A percentile compares a stretch with the other conserved stretches of the same genome.
These are phyloP conservation scores for Eupeodes luniger DNA, from an alignment of 2,888 invertebrate genomes.

Conservation along the genomic window DNA sequence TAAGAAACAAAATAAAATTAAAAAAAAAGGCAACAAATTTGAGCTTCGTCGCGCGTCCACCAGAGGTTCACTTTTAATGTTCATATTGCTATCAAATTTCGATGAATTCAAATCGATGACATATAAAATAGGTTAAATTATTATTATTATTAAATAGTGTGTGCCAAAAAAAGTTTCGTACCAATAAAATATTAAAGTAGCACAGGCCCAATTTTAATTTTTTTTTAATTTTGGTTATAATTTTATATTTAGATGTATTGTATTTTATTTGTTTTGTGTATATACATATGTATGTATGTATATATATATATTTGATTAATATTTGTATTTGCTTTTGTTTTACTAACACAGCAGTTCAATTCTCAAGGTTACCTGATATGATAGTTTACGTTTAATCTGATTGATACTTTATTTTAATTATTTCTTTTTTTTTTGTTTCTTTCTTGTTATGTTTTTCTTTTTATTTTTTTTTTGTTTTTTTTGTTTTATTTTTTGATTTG, in stretches of 20 bases:
- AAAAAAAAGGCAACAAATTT: neutral
- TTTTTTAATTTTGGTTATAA: constrained; percentile 14
- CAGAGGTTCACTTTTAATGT: neutral
- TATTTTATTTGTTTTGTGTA: neutral
- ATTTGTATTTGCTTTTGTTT: constrained; percentile 64
- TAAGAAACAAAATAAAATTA: constrained; percentile 17
- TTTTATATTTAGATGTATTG: neutral
- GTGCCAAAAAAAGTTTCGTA: constrained; percentile 48
- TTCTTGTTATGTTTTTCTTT: constrained; percentile 24
- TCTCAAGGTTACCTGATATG: constrained; percentile 75
- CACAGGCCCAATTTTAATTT: constrained; percentile 56
- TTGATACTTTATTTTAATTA: constrained; percentile 63
- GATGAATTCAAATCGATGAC: constrained; percentile 64
- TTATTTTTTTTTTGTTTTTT: neutral
- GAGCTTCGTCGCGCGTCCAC: constrained; percentile 29
- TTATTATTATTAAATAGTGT: constrained; percentile 44
- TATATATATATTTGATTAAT: constrained; percentile 67
- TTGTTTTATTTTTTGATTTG: constrained; percentile 38
- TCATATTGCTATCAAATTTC: constrained; percentile 39
- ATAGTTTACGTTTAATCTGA: constrained; percentile 74
- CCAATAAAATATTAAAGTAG: constrained; percentile 56
- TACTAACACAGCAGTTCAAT: constrained; percentile 65
- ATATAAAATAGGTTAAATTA: constrained; percentile 67
- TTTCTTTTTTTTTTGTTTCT: constrained; percentile 5
- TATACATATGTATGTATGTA: no score